Conservation (phyloP, 2,888 invertebrate genomes). For the Fragum sueziense region DNA sequence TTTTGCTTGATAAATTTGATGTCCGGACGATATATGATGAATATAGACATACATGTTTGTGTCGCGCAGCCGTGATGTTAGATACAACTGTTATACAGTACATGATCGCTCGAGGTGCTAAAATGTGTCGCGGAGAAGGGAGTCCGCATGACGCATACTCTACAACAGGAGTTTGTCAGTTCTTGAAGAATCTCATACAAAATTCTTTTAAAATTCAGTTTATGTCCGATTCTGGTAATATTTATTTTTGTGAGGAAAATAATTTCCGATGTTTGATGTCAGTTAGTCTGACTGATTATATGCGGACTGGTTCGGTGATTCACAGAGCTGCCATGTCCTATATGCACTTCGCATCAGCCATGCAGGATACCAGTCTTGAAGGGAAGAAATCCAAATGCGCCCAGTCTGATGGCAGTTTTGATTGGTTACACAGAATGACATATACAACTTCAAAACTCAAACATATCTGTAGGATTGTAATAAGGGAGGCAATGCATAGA, state of each 20-base stretch:
- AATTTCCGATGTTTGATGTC: slow-evolving; percentile 13
- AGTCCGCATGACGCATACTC: background rate
- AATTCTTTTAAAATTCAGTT: slow-evolving; percentile 8
- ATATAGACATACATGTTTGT: slow-evolving; percentile 34
- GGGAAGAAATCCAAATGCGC: background rate
- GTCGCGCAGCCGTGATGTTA: slow-evolving; percentile 23
- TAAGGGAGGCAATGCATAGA: slow-evolving; percentile 8
- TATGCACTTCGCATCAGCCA: slow-evolving; percentile 1
- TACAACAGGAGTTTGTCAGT: slow-evolving; percentile 14
- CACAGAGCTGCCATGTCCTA: slow-evolving; percentile 4
- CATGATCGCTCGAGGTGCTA: background rate
- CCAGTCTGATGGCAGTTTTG: slow-evolving; percentile 12
- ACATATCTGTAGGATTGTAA: slow-evolving; percentile 31
- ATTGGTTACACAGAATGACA: slow-evolving; percentile 3
- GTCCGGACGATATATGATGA: slow-evolving; percentile 17
- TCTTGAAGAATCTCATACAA: slow-evolving; percentile 9
- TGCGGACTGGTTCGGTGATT: slow-evolving; percentile 3
- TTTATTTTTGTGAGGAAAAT: slow-evolving; percentile 5
- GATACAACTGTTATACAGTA: slow-evolving; percentile 8
- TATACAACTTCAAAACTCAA: slow-evolving; percentile 32
- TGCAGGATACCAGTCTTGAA: background rate
- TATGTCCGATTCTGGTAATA: slow-evolving; percentile 9
- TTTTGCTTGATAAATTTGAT: slow-evolving; percentile 19
- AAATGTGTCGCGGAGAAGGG: slow-evolving; percentile 20
- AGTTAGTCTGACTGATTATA: slow-evolving; percentile 11